These are phyloP conservation scores for Bubo blakistoni DNA, from an alignment of 2,113 vertebrate species.

Conservation along the genomic window DNA sequence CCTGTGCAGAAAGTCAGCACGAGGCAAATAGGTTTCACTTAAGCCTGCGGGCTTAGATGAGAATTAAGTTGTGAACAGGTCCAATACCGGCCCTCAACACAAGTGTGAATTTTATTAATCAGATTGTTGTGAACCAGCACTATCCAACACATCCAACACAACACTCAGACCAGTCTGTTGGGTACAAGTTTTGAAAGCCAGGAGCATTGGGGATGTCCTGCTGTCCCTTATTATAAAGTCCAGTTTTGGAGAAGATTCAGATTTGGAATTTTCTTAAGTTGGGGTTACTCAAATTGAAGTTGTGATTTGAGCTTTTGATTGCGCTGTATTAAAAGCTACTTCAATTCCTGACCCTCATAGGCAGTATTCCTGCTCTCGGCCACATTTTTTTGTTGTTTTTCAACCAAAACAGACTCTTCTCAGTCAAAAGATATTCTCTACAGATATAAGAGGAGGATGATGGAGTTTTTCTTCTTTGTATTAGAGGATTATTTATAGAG, in stretches of 20 bases:
- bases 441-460: not conserved
- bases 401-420: not conserved
- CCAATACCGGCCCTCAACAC: not conserved
- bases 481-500: not conserved
- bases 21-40: not conserved
- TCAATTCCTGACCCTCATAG: not conserved
- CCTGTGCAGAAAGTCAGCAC: not conserved
- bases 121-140: not conserved
- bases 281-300: not conserved
- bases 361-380: not conserved
- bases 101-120: not conserved
- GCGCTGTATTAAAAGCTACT: not conserved
- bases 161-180: not conserved
- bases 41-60: not conserved
- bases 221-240: not conserved
- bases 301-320: not conserved
- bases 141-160: not conserved
- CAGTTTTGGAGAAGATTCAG: not conserved
- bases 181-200: not conserved
- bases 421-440: not conserved
- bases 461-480: not conserved
- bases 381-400: not conserved
- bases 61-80: not conserved
- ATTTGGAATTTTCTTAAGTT: not conserved
- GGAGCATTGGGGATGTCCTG: not conserved